These are phyloP conservation scores for Cacoxenus indagator DNA, from an alignment of 2,888 invertebrate species.

Conservation along the genomic window DNA sequence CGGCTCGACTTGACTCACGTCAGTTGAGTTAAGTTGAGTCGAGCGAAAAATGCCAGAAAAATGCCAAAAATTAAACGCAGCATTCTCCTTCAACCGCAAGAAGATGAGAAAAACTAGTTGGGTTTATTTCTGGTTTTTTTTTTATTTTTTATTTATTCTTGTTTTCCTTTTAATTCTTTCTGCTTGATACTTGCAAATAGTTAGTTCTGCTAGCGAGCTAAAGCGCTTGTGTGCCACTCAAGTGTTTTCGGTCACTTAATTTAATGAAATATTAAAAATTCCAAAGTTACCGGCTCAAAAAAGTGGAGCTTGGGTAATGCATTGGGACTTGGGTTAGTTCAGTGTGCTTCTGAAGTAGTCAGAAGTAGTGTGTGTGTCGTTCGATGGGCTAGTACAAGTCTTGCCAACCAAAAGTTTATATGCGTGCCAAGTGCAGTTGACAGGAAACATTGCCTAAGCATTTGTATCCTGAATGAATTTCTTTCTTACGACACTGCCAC, in stretches of 20 bases:
- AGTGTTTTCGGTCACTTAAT: conserved; percentile 67
- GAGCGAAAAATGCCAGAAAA: conserved; percentile 44
- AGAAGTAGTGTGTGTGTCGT: too few relatives aligned
- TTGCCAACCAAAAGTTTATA: conserved; percentile 19
- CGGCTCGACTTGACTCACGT: not conserved
- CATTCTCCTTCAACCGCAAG: conserved; percentile 10
- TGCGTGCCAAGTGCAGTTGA: conserved; percentile 35
- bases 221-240: conserved; percentile 58
- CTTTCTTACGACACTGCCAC: not conserved
- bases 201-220: not conserved
- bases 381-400: not conserved
- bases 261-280: conserved; percentile 71
- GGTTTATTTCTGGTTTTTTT: conserved; percentile 6
- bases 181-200: too few relatives aligned
- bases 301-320: conserved; percentile 11
- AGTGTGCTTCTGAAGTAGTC: too few relatives aligned
- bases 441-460: conserved; percentile 24
- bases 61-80: conserved; percentile 45
- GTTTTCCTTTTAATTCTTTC: conserved; percentile 37
- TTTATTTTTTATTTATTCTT: not conserved
- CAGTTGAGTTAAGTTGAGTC: not conserved
- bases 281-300: conserved; percentile 33
- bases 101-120: too few relatives aligned
- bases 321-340: not conserved
- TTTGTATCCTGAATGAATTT: conserved; percentile 17